These are phyloP conservation scores for Enteromius unitaeniatus DNA, from an alignment of 2,797 vertebrate genomes.

Conservation along the genomic window DNA sequence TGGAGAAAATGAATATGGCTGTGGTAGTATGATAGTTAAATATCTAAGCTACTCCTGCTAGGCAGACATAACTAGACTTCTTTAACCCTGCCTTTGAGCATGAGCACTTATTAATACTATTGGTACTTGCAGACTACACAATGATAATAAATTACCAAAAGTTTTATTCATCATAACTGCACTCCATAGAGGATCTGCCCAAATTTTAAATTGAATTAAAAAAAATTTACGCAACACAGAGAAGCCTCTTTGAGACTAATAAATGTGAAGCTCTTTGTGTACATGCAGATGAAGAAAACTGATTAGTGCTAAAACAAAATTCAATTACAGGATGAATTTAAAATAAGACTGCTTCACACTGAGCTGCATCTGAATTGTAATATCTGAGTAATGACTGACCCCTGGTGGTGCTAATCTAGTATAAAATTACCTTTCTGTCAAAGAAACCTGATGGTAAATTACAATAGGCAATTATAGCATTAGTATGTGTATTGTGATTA, in stretches of 20 bases:
- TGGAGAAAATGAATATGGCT: neutral
- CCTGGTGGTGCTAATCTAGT: constrained; percentile 9
- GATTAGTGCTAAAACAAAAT: neutral
- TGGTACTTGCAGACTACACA: neutral
- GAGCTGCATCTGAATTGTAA: neutral
- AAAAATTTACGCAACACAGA: neutral
- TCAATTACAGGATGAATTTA: constrained; percentile 7
- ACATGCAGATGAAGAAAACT: neutral
- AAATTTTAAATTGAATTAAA: neutral
- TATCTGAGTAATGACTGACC: constrained; percentile 24
- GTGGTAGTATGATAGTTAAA: neutral
- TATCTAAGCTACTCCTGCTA: neutral
- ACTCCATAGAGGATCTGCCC: neutral
- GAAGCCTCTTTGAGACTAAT: neutral
- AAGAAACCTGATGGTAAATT: neutral
- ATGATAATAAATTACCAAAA: neutral
- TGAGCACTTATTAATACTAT: neutral
- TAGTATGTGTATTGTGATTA: constrained; percentile 1
- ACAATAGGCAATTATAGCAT: neutral
- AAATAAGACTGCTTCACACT: neutral
- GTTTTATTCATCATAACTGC: neutral
- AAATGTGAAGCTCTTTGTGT: neutral
- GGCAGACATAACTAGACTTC: neutral
- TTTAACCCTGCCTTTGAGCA: neutral
- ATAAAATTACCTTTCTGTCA: neutral